phyloP scores from a whole-genome alignment of 2,113 vertebrate genomes.

The Phylloscopus trochilus region DNA sequence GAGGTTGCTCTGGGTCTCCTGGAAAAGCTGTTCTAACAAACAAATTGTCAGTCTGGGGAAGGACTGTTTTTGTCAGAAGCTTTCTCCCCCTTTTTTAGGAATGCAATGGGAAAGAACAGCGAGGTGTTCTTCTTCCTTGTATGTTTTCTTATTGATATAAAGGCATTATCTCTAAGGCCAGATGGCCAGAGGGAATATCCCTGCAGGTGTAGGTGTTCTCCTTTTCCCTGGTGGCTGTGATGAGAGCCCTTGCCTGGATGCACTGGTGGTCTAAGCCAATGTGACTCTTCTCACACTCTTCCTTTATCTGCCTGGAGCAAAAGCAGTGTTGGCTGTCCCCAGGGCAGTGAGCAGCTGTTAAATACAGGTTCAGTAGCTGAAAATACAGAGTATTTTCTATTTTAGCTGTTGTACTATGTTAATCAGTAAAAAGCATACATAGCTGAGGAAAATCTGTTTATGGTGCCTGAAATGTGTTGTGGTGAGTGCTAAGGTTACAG shows the following conservation, averaged over 20 bases:
- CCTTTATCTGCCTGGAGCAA: not conserved
- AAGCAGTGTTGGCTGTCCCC: not conserved
- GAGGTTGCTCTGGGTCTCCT: not conserved
- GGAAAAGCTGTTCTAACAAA: not conserved
- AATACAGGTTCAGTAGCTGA: not conserved
- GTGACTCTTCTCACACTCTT: not conserved
- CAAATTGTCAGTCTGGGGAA: not conserved
- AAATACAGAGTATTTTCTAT: not conserved
- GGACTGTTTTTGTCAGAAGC: not conserved
- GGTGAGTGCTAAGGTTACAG: not conserved
- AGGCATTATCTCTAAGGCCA: not conserved
- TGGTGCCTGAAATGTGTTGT: not conserved
- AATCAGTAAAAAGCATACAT: not conserved
- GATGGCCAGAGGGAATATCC: not conserved
- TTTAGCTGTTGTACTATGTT: not conserved
- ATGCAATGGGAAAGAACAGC: not conserved
- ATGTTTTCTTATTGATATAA: not conserved
- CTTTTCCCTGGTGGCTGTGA: not conserved
- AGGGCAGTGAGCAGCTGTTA: not conserved
- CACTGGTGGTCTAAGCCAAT: not conserved
- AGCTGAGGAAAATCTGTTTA: not conserved
- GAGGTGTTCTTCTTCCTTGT: not conserved
- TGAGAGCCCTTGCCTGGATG: not conserved
- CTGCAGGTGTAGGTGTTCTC: not conserved
- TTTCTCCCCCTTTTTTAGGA: not conserved